Evolutionary conservation across 1,140 invertebrate genomes (phyloP), one percentile per base, ranked within the genome.

Genomic region (Drosophila trapezifrons): DNA sequence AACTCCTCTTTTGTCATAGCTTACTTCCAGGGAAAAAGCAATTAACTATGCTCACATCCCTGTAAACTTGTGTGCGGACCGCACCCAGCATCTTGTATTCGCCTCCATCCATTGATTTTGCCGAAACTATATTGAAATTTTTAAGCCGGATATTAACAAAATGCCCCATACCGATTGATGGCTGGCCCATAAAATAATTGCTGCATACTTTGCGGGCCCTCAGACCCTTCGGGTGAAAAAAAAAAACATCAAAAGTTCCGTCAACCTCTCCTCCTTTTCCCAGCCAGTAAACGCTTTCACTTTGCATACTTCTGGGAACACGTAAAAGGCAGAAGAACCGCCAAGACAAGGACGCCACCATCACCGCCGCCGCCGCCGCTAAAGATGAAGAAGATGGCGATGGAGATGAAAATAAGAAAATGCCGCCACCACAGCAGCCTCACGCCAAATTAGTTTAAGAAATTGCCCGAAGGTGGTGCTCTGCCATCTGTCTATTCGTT

Each of bases 121-220:
- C 29, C 52, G 37, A 72, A 72, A 72, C 69, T 72, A 86, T 86
- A 86, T 87, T 83, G 54, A 79, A 70, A 89, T 86, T 76, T 54
- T 79, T 80, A 89, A 89, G 83, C 83, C 83, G 83, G 83, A 86
- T 87, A 86, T 86, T 86, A 87, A 80, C 63, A 83, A 73, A 86
- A 76, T 77, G 79, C 59, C 76, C 47, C 79, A 45, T 25, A 59
- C 66, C 65, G 58, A 85, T 71, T 81, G 75, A 78, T 78, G 65
- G 75, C 65, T 57, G 63, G 69, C 47, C 62, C 80, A 71, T 63
- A 74, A 83, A 46, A 84, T 67, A 83, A 84, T 84, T 83, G 75
- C 75, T 42, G 70, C 37, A 74, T 75, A 64, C 69, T 75, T 74
- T 76, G 73, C 54, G 45, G 49, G 5, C 27, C 27, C 22, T 20